Conservation (phyloP, 2,113 vertebrate genomes). For the Capra hircus region DNA sequence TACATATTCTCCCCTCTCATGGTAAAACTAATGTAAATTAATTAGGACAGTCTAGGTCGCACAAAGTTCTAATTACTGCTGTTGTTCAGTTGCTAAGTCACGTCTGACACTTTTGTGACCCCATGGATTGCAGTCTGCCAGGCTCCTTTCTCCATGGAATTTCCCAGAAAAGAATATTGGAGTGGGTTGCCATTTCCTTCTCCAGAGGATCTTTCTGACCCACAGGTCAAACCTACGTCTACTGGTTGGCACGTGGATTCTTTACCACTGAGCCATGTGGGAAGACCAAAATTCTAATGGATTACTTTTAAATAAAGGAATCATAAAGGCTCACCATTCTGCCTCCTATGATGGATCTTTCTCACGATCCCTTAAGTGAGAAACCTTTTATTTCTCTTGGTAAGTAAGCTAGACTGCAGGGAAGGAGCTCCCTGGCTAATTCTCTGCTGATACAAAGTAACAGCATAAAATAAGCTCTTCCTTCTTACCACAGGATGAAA, state of each 20-base stretch:
- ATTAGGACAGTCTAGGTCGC: background rate
- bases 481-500: background rate
- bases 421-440: background rate
- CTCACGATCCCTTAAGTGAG: background rate
- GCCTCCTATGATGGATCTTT: background rate
- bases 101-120: background rate
- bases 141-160: background rate
- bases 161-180: background rate
- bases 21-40: background rate
- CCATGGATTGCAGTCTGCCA: background rate
- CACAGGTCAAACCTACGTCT: background rate
- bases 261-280: background rate
- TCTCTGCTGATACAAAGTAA: background rate
- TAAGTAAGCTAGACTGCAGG: background rate
- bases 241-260: rapidly evolving
- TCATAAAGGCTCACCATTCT: background rate
- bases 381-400: background rate
- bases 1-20: background rate
- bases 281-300: background rate
- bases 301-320: background rate
- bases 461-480: background rate
- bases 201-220: background rate
- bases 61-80: background rate
- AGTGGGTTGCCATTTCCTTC: background rate
- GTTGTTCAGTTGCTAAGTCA: background rate